phyloP scores from a whole-genome alignment of 2,113 vertebrate species.

The Cranoglanis bouderius region DNA sequence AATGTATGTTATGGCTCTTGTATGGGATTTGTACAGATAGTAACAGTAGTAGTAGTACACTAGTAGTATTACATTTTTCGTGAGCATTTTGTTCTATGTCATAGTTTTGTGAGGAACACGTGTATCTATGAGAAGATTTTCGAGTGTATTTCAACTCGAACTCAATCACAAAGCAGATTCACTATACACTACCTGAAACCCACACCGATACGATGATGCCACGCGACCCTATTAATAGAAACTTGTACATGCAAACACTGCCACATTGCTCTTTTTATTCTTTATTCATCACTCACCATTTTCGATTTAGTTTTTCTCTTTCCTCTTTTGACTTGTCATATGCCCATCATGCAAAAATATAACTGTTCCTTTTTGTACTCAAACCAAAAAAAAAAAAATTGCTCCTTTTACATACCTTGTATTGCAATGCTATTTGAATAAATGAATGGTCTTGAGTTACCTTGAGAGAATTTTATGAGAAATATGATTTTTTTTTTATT shows the following conservation, averaged over 20 bases:
- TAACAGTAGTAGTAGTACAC: not conserved
- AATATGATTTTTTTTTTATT: not conserved
- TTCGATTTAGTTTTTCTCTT: not conserved
- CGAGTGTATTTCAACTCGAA: not conserved
- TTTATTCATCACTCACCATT: not conserved
- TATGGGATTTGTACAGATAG: not conserved
- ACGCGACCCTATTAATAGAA: not conserved
- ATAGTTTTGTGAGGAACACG: not conserved
- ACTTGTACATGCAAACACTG: not conserved
- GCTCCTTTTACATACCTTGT: not conserved
- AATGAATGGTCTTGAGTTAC: not conserved
- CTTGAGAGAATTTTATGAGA: not conserved
- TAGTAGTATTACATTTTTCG: not conserved
- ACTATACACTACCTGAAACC: not conserved
- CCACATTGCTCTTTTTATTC: not conserved
- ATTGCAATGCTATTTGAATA: conserved; percentile 25
- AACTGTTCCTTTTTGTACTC: not conserved
- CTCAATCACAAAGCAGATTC: not conserved
- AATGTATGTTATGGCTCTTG: not conserved
- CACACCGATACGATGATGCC: not conserved
- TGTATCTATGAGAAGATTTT: not conserved
- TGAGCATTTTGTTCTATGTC: not conserved
- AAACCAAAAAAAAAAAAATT: not conserved
- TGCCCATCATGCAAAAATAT: not conserved
- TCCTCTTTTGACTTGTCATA: not conserved